Percentiles rank a stretch among this genome's conserved stretches.
Evolutionary conservation across 2,888 invertebrate genomes (phyloP).

Genomic region (Nematopogon swammerdamellus): DNA sequence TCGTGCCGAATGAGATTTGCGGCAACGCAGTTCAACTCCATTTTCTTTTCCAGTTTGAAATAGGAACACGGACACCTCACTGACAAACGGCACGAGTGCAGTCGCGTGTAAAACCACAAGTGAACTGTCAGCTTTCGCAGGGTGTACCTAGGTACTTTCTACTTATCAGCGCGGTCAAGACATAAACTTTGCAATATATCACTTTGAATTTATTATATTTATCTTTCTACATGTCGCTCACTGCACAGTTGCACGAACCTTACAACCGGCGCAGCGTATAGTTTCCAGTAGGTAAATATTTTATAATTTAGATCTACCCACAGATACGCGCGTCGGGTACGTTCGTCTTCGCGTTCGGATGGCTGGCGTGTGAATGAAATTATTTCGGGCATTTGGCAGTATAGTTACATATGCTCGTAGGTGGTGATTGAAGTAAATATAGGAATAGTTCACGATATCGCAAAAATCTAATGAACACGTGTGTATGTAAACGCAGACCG

Average conservation of each 20-base stretch:
- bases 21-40: slow-evolving; percentile 45
- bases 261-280: too few species aligned
- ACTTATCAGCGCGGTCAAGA: not conserved
- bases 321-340: not conserved
- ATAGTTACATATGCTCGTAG: too few species aligned
- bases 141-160: not conserved
- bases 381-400: not conserved
- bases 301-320: not conserved
- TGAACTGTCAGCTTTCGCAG: not conserved
- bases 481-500: too few species aligned
- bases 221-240: not conserved
- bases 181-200: not conserved
- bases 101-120: not conserved
- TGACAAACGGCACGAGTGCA: not conserved
- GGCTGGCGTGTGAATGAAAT: not conserved
- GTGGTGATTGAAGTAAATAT: too few species aligned
- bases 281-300: too few species aligned
- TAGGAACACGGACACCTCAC: slow-evolving; percentile 8
- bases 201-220: not conserved
- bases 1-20: slow-evolving; percentile 41
- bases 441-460: not conserved
- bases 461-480: not conserved
- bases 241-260: too few species aligned
- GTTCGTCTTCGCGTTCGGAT: not conserved
- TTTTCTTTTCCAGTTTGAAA: slow-evolving; percentile 15